These are phyloP conservation scores for Pyrocoelia pectoralis DNA, from an alignment of 2,888 invertebrate species.

Conservation along the genomic window DNA sequence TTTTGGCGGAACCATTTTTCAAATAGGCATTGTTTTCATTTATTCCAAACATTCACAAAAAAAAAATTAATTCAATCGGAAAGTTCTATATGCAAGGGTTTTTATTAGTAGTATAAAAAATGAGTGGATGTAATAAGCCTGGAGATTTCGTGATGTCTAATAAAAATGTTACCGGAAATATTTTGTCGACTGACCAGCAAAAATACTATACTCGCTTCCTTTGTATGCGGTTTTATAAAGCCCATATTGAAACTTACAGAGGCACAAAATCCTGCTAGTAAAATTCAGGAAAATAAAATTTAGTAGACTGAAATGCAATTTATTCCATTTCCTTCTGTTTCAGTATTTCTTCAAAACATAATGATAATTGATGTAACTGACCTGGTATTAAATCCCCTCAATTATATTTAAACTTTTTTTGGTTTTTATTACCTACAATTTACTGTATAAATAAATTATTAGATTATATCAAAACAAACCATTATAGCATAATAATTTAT, in stretches of 20 bases:
- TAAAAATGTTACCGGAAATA: slow-evolving; percentile 11
- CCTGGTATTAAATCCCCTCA: too few species aligned
- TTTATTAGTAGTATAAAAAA: background rate
- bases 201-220: background rate
- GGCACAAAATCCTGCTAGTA: slow-evolving; percentile 5
- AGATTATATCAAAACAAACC: too few species aligned
- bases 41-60: too few species aligned
- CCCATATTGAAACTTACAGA: background rate
- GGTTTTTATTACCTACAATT: too few species aligned
- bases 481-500: too few species aligned
- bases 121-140: slow-evolving; percentile 7
- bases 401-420: too few species aligned
- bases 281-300: slow-evolving; percentile 4
- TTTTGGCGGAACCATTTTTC: too few species aligned
- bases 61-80: background rate
- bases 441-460: too few species aligned
- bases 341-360: background rate
- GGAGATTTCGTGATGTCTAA: slow-evolving; percentile 6
- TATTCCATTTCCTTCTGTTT: background rate
- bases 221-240: slow-evolving; percentile 7
- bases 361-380: too few species aligned
- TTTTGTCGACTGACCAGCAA: slow-evolving; percentile 6
- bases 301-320: background rate
- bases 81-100: background rate
- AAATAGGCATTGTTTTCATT: too few species aligned